Evolutionary conservation across 2,113 vertebrate genomes (phyloP).

Genomic region (Eleginops maclovinus): DNA sequence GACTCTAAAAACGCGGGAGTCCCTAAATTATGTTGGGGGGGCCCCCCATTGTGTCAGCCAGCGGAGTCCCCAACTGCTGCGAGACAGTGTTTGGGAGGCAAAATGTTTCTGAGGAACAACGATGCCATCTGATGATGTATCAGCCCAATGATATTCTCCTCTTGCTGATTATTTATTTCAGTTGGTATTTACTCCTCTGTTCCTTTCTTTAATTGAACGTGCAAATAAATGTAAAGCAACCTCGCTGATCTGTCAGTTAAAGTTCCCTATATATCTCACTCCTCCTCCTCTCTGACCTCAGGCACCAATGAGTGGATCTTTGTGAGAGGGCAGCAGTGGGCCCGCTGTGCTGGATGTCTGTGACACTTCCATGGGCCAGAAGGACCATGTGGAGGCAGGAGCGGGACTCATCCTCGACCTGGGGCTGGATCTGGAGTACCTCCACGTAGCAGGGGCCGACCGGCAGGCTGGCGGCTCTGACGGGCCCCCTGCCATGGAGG

Average conservation of each 20-base stretch:
- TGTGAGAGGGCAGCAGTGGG: constrained; percentile 65
- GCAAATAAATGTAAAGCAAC: no score
- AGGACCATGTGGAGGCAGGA: constrained; percentile 92
- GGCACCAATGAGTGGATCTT: constrained; percentile 81
- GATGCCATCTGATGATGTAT: no score
- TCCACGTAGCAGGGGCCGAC: constrained; percentile 89
- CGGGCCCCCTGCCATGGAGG: constrained; percentile 89
- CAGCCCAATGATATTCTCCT: no score
- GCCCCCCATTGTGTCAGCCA: constrained; percentile 29
- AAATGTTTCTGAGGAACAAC: no score
- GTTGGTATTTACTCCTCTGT: no score
- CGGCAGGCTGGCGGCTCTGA: constrained; percentile 88
- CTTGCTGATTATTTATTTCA: no score
- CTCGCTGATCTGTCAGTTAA: no score
- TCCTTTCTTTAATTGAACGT: no score
- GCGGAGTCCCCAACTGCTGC: constrained; percentile 6
- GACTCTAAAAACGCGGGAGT: constrained; percentile 31
- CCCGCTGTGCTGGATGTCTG: constrained; percentile 88
- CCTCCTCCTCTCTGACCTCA: constrained; percentile 55
- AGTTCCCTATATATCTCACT: not conserved
- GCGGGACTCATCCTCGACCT: constrained; percentile 83
- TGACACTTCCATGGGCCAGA: constrained; percentile 96
- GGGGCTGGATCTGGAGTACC: constrained; percentile 86
- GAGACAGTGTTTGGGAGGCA: not conserved
- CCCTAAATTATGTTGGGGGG: constrained; percentile 68